Evolutionary conservation across 2,113 vertebrate species (phyloP).

Genomic region (Cheirogaleus medius): DNA sequence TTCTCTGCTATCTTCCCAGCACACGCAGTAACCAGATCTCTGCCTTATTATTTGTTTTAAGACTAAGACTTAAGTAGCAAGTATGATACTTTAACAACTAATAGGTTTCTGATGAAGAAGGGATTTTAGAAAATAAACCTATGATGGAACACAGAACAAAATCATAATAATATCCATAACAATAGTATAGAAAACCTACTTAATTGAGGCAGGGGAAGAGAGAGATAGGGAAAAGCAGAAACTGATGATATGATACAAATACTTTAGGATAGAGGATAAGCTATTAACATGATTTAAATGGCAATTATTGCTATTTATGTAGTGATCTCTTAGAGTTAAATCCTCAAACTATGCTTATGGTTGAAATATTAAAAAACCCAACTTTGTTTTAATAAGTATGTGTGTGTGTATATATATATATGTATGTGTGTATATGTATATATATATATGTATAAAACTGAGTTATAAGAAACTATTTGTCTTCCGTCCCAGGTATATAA

Average conservation of each 20-base stretch:
- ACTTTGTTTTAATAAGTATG: background rate
- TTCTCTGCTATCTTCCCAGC: background rate
- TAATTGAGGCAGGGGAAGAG: background rate
- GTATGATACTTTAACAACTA: background rate
- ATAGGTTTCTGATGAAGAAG: background rate
- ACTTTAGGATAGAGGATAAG: background rate
- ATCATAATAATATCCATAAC: background rate
- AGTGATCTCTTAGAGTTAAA: background rate
- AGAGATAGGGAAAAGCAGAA: background rate
- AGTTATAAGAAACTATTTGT: background rate
- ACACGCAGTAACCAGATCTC: background rate
- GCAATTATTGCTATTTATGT: background rate
- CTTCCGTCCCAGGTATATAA: background rate
- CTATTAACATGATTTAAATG: background rate
- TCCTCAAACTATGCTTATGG: background rate
- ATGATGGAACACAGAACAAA: background rate
- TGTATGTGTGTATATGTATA: too few species aligned
- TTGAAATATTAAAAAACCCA: background rate
- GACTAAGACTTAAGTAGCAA: background rate
- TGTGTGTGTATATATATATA: rapidly evolving
- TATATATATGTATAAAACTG: background rate
- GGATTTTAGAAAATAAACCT: background rate
- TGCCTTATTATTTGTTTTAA: background rate
- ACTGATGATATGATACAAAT: background rate
- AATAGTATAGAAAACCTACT: background rate